A percentile compares a stretch with the other conserved stretches of the same genome.
phyloP scores from a whole-genome alignment of 2,113 vertebrate genomes.

The Engystomops pustulosus region DNA sequence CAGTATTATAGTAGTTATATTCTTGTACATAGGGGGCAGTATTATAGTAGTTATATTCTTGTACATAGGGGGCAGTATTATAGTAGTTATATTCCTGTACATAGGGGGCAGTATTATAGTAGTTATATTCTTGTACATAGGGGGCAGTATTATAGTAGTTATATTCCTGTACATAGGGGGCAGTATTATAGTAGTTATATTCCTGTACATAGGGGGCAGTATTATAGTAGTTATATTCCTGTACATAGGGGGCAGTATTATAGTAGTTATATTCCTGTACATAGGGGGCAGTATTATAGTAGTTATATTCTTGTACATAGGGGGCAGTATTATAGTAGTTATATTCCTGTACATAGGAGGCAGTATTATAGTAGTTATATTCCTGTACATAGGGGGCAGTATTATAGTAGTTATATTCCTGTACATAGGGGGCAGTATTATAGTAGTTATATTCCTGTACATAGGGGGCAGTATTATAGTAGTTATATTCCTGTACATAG shows the following conservation, averaged over 20 bases:
- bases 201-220: not conserved
- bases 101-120: constrained; percentile 1
- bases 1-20: not conserved
- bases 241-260: not conserved
- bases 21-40: not conserved
- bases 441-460: not conserved
- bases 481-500: not conserved
- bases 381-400: not conserved
- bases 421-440: constrained; percentile 1
- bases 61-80: not conserved
- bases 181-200: not conserved
- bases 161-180: not conserved
- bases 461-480: constrained; percentile 6
- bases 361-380: constrained; percentile 12
- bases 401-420: constrained; percentile 7
- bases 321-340: too few relatives aligned
- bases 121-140: constrained; percentile 13
- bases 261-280: not conserved
- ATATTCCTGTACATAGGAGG: not conserved
- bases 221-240: constrained; percentile 3
- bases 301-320: too few relatives aligned
- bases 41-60: constrained; percentile 17
- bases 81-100: constrained; percentile 4
- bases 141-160: not conserved
- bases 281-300: not conserved